Evolutionary conservation across 2,888 invertebrate genomes (phyloP).

Genomic region (Tipula confusa): DNA sequence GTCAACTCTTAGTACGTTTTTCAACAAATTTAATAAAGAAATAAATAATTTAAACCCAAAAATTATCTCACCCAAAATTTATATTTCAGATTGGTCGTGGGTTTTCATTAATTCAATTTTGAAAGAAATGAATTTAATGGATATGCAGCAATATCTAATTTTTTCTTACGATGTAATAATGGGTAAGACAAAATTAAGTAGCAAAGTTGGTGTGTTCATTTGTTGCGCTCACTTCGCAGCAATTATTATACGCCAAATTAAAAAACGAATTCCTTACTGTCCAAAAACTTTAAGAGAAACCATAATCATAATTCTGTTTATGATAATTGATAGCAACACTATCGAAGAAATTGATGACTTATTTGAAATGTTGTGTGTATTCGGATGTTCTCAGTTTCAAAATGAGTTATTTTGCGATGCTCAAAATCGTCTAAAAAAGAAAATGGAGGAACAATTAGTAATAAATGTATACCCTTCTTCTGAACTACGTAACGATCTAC

Average conservation of each 20-base stretch:
- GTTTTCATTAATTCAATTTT: neutral
- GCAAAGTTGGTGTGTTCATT: neutral
- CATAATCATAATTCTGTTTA: neutral
- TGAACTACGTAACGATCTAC: neutral
- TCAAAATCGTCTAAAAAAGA: neutral
- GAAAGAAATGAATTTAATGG: neutral
- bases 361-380: neutral
- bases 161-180: neutral
- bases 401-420: neutral
- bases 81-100: neutral
- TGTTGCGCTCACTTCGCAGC: neutral
- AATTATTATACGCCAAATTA: no score
- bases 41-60: neutral
- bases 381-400: no score
- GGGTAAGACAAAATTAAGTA: neutral
- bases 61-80: neutral
- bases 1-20: neutral
- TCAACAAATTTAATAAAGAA: neutral
- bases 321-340: neutral
- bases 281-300: neutral
- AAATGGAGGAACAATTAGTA: neutral
- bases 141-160: neutral
- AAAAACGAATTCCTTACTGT: neutral
- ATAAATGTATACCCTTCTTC: neutral
- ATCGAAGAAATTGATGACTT: neutral